Evolutionary conservation across 2,888 invertebrate genomes (phyloP).

Genomic region (Nezara viridula): DNA sequence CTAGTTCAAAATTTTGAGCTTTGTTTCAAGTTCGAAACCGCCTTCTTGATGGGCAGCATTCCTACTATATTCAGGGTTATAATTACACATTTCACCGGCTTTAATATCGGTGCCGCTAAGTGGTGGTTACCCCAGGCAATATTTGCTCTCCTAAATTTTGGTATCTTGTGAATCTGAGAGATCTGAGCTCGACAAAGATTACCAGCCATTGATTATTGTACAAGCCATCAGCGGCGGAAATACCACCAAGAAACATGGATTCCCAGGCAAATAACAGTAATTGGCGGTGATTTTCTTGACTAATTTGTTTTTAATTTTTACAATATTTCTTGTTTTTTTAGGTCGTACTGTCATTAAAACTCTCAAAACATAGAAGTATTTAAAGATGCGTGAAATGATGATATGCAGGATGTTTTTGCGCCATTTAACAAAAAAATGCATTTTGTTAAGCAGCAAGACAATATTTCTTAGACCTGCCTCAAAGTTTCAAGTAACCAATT

Average conservation of each 20-base stretch:
- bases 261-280: background rate
- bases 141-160: conserved; percentile 13
- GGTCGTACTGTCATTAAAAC: too few species aligned
- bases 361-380: too few species aligned
- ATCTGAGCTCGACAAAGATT: background rate
- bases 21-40: background rate
- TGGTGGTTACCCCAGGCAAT: background rate
- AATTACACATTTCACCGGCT: background rate
- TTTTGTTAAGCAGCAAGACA: too few species aligned
- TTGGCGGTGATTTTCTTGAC: background rate
- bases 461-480: too few species aligned
- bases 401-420: too few species aligned
- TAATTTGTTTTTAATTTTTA: too few species aligned
- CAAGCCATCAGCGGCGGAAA: background rate
- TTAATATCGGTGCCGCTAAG: background rate
- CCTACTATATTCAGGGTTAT: background rate
- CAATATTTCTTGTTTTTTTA: too few species aligned
- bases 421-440: too few species aligned
- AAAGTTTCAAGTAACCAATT: too few species aligned
- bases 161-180: background rate
- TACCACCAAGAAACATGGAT: background rate
- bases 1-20: background rate
- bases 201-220: background rate
- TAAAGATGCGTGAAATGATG: too few species aligned
- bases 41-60: background rate